Base-by-base conservation (phyloP, 2,888 invertebrate genomes). In the Ectemnius lituratus region DNA sequence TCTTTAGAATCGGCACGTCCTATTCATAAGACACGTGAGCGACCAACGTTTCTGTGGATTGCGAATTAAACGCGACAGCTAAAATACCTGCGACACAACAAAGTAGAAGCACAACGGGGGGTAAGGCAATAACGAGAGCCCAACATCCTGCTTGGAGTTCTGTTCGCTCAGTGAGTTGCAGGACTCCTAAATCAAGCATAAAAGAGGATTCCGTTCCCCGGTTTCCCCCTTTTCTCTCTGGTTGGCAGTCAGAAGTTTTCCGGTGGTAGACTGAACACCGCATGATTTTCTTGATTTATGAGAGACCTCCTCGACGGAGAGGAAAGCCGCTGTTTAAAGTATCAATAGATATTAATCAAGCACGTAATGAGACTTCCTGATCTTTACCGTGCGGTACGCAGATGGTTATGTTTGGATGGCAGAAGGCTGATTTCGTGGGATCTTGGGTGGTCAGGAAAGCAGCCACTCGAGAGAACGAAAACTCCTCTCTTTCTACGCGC, bases 1-100 rank as follows among this genome's bases (percentile, higher is more conserved):
- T 72, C 63, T 65, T 84, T 82, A 85, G 57, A 3, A 23, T 62
- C 63, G 75, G 82, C 86, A 84, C 84, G 84, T 83, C 61, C 67
- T 57, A 20, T 70, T 61, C 56, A 67, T 62, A 72, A 57, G 18
- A 70, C 67, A 67, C 77, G 80, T 67, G 81, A 72, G 23, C 60
- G 6, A 27, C 27, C 69, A 27, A 60, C 13, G 63, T 60, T 67
- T 71, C 52, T 49, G 1, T 13, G 70, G 73, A 70, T 75, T 62
- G 62, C 52, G 78, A 78, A 77, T 76, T 61, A 68, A 58, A 66
- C 68, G 62, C 16, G 49, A 59, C 37, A 11, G 52, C n/a, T 52
- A 52, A 52, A 52, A 16, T 52, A 52, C n/a, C 52, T 16, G n/a
- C 16, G 52, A 16, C n/a, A 16, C 16, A 13, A 52, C 52, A 52